A percentile compares a stretch with the other conserved stretches of the same genome.
These are phyloP conservation scores for Adelosebastes latens DNA, from an alignment of 2,797 vertebrate species.

Conservation along the genomic window DNA sequence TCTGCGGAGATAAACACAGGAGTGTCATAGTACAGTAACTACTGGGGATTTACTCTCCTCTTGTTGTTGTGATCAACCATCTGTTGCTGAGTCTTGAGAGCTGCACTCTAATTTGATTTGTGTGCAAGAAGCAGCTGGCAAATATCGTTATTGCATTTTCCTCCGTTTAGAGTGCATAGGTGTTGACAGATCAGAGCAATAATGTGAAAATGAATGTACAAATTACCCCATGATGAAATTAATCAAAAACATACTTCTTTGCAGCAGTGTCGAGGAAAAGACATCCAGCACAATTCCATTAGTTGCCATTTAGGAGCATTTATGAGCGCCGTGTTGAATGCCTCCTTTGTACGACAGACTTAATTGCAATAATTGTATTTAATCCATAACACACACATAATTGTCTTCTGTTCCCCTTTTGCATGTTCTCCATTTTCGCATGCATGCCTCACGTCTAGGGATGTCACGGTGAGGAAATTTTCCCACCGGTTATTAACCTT, in stretches of 20 bases:
- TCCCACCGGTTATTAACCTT: no score
- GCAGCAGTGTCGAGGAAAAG: conserved; percentile 40
- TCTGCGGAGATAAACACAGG: conserved; percentile 56
- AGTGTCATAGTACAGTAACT: conserved; percentile 64
- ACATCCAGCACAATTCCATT: conserved; percentile 42
- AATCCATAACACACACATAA: background rate
- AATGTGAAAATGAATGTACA: conserved; percentile 76
- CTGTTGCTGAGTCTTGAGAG: conserved; percentile 80
- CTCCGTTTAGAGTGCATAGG: conserved; percentile 78
- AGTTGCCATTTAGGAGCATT: conserved; percentile 27
- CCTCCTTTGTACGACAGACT: background rate
- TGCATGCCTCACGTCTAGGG: background rate
- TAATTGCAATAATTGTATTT: conserved; percentile 26
- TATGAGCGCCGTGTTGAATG: background rate
- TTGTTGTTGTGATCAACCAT: conserved; percentile 76
- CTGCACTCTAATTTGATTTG: conserved; percentile 80
- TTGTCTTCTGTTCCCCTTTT: background rate
- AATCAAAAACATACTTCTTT: conserved; percentile 61
- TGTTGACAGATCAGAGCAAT: conserved; percentile 77
- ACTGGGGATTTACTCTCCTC: conserved; percentile 63
- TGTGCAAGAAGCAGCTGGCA: conserved; percentile 78
- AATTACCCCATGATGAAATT: conserved; percentile 75
- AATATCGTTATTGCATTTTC: conserved; percentile 79
- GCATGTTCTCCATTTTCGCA: background rate
- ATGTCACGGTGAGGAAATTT: no score